Percentiles rank a stretch among this genome's conserved stretches.
Conservation (phyloP, 2,797 vertebrate genomes). For the Gymnocypris eckloni region DNA sequence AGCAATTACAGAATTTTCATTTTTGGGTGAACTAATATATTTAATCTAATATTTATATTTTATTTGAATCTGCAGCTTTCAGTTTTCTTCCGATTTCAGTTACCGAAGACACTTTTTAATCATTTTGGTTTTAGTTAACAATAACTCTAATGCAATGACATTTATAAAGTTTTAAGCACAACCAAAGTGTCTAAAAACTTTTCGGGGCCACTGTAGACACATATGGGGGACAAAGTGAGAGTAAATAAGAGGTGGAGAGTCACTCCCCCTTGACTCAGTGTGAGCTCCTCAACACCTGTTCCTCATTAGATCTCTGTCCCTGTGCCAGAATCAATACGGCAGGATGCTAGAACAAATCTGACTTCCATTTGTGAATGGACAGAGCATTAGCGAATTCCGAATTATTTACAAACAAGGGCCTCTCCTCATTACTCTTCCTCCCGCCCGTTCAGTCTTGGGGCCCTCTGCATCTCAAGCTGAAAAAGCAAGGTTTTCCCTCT, state of each 20-base stretch:
- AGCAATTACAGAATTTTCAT: too few species aligned
- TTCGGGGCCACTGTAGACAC: background rate
- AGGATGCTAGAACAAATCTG: constrained; percentile 65
- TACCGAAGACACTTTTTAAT: background rate
- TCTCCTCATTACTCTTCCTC: constrained; percentile 61
- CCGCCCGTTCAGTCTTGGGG: constrained; percentile 34
- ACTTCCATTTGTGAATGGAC: constrained; percentile 66
- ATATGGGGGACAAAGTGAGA: constrained; percentile 12
- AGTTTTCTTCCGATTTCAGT: background rate
- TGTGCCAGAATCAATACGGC: constrained; percentile 80
- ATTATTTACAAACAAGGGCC: constrained; percentile 73
- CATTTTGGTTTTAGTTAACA: background rate
- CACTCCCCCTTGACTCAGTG: constrained; percentile 67
- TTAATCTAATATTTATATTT: background rate
- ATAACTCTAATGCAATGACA: background rate
- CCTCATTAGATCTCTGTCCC: constrained; percentile 75
- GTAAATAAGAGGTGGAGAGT: constrained; percentile 56
- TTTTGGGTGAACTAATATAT: too few species aligned
- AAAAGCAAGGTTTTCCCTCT: constrained; percentile 27
- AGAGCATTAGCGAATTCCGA: constrained; percentile 76
- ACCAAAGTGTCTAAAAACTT: background rate
- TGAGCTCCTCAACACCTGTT: constrained; percentile 73
- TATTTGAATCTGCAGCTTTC: background rate
- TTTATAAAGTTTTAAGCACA: background rate
- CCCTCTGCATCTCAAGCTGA: constrained; percentile 31